Percentiles rank a stretch among this genome's conserved stretches.
Evolutionary conservation across 1,140 invertebrate species (phyloP).

Genomic region (Macrobrachium rosenbergii): DNA sequence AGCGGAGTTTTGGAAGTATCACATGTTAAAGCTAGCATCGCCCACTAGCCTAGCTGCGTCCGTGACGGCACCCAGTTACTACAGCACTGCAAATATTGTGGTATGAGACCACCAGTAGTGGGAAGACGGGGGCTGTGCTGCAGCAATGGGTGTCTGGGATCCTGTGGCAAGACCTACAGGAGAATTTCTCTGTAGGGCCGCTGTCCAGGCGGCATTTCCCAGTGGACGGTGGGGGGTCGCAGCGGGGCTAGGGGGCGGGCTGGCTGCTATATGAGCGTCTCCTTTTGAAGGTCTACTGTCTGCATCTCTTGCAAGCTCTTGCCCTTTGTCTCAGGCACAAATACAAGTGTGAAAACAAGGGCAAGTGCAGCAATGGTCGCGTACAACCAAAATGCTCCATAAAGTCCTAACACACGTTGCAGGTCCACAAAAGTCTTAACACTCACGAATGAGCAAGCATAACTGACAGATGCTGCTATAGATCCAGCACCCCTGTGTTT

Average conservation of each 20-base stretch:
- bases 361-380: conserved; percentile 85
- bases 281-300: conserved; percentile 57
- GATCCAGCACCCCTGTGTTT: conserved; percentile 87
- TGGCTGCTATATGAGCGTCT: conserved; percentile 66
- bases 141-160: conserved; percentile 43
- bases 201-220: conserved; percentile 65
- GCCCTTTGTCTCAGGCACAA: conserved; percentile 92
- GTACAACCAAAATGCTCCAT: conserved; percentile 91
- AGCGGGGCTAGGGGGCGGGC: conserved; percentile 65
- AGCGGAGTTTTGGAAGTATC: conserved; percentile 3
- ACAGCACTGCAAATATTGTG: conserved; percentile 47
- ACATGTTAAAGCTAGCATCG: conserved; percentile 26
- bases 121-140: conserved; percentile 53
- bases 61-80: conserved; percentile 35
- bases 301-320: conserved; percentile 90
- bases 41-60: conserved; percentile 60
- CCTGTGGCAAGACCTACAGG: conserved; percentile 56
- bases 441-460: conserved; percentile 88
- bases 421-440: conserved; percentile 90
- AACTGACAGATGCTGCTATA: conserved; percentile 86
- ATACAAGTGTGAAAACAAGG: conserved; percentile 85
- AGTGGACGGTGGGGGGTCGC: conserved; percentile 66
- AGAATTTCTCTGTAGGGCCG: conserved; percentile 65
- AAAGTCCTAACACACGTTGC: conserved; percentile 80
- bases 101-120: conserved; percentile 33